phyloP scores from a whole-genome alignment of 2,888 invertebrate genomes.

The Drosophila pegasa region DNA sequence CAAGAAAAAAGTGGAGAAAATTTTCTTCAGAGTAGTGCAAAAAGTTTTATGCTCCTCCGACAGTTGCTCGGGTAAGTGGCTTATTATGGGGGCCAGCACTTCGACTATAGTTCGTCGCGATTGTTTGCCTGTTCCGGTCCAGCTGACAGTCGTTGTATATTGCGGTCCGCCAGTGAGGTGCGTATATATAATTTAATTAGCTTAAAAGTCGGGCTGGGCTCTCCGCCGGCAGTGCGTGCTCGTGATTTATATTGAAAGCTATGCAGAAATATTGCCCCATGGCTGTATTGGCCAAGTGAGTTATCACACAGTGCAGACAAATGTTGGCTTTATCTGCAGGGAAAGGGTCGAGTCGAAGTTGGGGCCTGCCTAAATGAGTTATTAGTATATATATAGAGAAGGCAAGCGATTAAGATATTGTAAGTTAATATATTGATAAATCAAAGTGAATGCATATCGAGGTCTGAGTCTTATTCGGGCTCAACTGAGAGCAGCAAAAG shows the following conservation, averaged over 20 bases:
- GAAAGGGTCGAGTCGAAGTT: background rate
- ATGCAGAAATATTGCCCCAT: constrained; percentile 14
- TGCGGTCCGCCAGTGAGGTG: constrained; percentile 39
- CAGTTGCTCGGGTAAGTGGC: constrained; percentile 63
- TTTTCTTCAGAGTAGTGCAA: constrained; percentile 36
- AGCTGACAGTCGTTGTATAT: constrained; percentile 21
- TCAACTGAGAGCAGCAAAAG: no score
- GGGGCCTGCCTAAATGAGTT: background rate
- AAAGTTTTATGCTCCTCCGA: constrained; percentile 49
- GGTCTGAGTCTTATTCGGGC: background rate
- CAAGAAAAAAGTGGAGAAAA: no score
- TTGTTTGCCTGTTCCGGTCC: background rate
- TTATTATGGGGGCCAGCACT: constrained; percentile 49
- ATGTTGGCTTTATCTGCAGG: background rate
- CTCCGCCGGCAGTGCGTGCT: constrained; percentile 29
- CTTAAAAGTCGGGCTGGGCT: constrained; percentile 68
- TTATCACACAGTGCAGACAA: constrained; percentile 30
- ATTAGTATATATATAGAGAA: background rate
- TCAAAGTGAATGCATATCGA: background rate
- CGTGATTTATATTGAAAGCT: constrained; percentile 69
- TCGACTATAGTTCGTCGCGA: constrained; percentile 21
- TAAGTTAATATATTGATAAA: background rate
- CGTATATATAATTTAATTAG: constrained; percentile 77
- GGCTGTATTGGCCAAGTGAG: constrained; percentile 46
- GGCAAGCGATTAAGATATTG: background rate